phyloP scores from a whole-genome alignment of 2,113 vertebrate genomes.

The Petrocephalus microphthalmus region DNA sequence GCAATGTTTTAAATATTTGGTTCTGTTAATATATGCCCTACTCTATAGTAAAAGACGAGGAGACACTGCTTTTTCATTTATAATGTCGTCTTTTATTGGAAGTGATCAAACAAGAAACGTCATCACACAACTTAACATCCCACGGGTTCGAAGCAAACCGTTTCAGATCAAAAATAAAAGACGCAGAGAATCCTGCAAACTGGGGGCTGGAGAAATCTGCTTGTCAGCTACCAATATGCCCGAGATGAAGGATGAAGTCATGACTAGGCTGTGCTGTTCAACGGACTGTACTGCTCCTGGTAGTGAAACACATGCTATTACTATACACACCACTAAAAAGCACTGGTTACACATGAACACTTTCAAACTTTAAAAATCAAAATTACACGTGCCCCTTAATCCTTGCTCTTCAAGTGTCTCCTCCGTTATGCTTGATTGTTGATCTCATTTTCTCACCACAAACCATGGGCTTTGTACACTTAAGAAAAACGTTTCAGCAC shows the following conservation, averaged over 20 bases:
- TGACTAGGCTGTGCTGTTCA: neutral
- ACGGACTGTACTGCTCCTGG: neutral
- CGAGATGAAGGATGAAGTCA: neutral
- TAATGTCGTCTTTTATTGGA: slow-evolving; percentile 3
- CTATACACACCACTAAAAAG: neutral
- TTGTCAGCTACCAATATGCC: neutral
- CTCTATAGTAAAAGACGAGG: neutral
- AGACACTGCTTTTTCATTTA: neutral
- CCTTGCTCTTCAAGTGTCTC: neutral
- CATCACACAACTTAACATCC: neutral
- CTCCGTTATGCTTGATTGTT: neutral
- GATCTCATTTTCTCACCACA: neutral
- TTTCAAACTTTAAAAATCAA: slow-evolving; percentile 2
- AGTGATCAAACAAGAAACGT: neutral
- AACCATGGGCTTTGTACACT: neutral
- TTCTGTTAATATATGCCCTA: neutral
- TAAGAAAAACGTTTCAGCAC: neutral
- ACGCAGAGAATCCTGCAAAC: neutral
- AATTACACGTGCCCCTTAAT: neutral
- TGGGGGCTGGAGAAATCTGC: neutral
- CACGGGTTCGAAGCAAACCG: neutral
- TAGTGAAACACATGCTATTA: neutral
- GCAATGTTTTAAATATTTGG: neutral
- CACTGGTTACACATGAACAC: slow-evolving; percentile 5
- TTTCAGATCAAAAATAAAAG: neutral